Base-by-base conservation (phyloP, 2,113 vertebrate genomes). In the Ciconia boyciana region DNA sequence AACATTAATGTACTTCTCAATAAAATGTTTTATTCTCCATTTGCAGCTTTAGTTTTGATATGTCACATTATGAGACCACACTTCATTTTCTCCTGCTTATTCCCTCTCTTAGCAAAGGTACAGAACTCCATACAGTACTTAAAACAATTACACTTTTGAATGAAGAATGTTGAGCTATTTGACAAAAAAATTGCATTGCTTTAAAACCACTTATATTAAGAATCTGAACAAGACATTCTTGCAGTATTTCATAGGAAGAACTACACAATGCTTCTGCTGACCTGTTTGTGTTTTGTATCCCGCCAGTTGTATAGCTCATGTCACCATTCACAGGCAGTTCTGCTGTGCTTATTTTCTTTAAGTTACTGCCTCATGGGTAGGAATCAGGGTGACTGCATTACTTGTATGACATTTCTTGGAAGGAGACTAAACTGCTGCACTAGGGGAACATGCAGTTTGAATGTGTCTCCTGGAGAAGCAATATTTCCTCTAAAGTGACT, bases 41-140 rank as follows among this genome's bases (percentile, higher is more conserved):
- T 72, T 93, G 66, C 32, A 79, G 21, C 22, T 93, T 91, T 92
- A 11, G 18, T 80, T 97, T 85, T 84, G 95, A 46, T 55, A 66
- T 57, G 25, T 80, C 32, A 9, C 52, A 10, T 43, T 90, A 64
- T 26, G 58, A 70, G n/a, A 72, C 16, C 3, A 6, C 4, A 18
- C 11, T 70, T 89, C 3, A 46, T 54, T 72, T 89, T 72, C 43
- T 93, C 49, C 28, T 80, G 34, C 28, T 80, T 89, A 21, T 81
- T 90, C 29, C 22, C 4, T 74, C 28, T 65, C 36, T 64, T 48
- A 65, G 16, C 4, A 72, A 83, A 91, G 14, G 16, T 64, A 32
- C 8, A 14, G 75, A 64, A n/a, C 31, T 74, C 41, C 20, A 66
- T 48, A 39, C 6, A 49, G 7, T 21, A 62, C 29, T 80, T 83